Percentiles rank a stretch among this genome's conserved stretches.
Evolutionary conservation across 2,797 vertebrate genomes (phyloP).

Genomic region (Sebastolobus altivelis): DNA sequence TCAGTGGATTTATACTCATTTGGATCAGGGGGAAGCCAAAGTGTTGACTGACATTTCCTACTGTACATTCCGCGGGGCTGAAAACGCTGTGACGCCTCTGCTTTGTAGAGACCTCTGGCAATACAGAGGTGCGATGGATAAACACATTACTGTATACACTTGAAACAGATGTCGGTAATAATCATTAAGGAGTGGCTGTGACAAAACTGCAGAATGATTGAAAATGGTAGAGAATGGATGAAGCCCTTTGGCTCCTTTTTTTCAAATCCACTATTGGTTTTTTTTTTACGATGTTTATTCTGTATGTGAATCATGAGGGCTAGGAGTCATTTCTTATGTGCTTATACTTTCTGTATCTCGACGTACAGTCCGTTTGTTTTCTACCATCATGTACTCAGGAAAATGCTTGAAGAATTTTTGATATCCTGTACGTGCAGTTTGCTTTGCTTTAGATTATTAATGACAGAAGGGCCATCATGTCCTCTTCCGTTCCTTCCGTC

Average conservation of each 20-base stretch:
- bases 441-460: slow-evolving; percentile 61
- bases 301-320: slow-evolving; percentile 21
- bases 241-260: slow-evolving; percentile 26
- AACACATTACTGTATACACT: slow-evolving; percentile 26
- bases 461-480: slow-evolving; percentile 66
- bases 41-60: slow-evolving; percentile 58
- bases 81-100: slow-evolving; percentile 2
- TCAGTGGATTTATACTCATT: slow-evolving; percentile 71
- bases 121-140: not conserved
- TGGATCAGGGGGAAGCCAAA: slow-evolving; percentile 53
- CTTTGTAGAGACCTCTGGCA: not conserved
- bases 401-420: slow-evolving; percentile 50
- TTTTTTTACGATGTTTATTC: slow-evolving; percentile 16
- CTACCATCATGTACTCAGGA: slow-evolving; percentile 50
- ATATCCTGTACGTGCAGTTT: slow-evolving; percentile 39
- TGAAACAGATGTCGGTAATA: slow-evolving; percentile 21
- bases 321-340: slow-evolving; percentile 17
- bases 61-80: slow-evolving; percentile 54
- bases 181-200: not conserved
- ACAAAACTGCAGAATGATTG: slow-evolving; percentile 21
- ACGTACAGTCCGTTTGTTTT: slow-evolving; percentile 20
- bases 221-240: slow-evolving; percentile 25
- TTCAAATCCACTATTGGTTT: slow-evolving; percentile 45
- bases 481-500: slow-evolving; percentile 12
- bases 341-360: slow-evolving; percentile 41